Conservation (phyloP, 2,888 invertebrate species). For the Rhaphigaster nebulosa region DNA sequence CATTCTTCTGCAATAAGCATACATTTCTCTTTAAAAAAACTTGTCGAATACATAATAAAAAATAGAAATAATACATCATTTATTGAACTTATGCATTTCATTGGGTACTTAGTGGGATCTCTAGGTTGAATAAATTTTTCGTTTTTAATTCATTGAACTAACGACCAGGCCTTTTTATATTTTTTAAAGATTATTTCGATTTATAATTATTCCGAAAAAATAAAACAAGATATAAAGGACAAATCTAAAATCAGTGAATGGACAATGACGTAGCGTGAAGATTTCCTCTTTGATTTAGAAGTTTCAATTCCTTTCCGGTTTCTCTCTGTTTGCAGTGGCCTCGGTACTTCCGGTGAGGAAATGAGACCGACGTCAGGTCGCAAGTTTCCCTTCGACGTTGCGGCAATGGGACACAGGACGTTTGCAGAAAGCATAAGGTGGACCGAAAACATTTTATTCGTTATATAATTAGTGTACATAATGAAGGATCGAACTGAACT, state of each 20-base stretch:
- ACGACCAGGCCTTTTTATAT: background rate
- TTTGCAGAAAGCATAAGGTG: background rate
- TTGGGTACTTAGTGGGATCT: too few relatives aligned
- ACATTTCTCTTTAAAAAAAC: too few relatives aligned
- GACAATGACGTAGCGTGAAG: constrained; percentile 52
- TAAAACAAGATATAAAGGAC: background rate
- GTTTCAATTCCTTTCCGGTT: constrained; percentile 53
- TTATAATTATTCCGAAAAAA: background rate
- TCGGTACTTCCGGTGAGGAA: constrained; percentile 51
- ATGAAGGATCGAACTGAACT: background rate
- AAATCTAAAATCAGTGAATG: constrained; percentile 6
- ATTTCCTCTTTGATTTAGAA: constrained; percentile 55
- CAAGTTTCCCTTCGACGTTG: constrained; percentile 32
- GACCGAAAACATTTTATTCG: background rate
- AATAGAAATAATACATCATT: too few relatives aligned
- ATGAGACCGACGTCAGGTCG: constrained; percentile 46
- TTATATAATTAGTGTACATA: background rate
- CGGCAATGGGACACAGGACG: background rate
- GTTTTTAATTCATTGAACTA: too few relatives aligned
- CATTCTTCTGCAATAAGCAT: too few relatives aligned
- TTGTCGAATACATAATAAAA: too few relatives aligned
- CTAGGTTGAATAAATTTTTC: too few relatives aligned
- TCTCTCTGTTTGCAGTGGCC: constrained; percentile 47
- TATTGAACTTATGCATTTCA: too few relatives aligned
- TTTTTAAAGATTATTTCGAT: background rate